Percentiles rank a stretch among this genome's conserved stretches.
Conservation (phyloP, 2,888 invertebrate genomes). For the Drosophila cracens region DNA sequence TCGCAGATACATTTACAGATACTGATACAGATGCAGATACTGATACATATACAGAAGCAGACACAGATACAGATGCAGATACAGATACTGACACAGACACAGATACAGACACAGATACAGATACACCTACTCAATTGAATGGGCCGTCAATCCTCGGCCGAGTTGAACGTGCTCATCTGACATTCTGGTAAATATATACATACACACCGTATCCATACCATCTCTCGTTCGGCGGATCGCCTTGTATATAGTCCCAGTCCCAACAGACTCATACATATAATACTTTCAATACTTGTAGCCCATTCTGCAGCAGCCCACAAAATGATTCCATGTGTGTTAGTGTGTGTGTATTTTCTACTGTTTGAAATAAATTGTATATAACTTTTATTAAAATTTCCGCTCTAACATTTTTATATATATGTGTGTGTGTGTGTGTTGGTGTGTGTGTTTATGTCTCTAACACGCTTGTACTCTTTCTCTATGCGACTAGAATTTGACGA, state of each 20-base stretch:
- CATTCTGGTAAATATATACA: conserved; percentile 49
- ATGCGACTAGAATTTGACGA: conserved; percentile 30
- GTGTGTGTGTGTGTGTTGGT: conserved; percentile 21
- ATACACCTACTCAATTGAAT: conserved; percentile 59
- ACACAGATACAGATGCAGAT: neutral
- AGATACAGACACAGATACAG: conserved; percentile 10
- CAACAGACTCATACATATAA: conserved; percentile 15
- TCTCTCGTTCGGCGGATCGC: conserved; percentile 29
- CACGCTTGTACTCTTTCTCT: conserved; percentile 14
- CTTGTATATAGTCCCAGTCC: conserved; percentile 38
- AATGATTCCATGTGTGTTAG: conserved; percentile 8
- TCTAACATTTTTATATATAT: conserved; percentile 51
- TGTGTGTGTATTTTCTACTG: conserved; percentile 50
- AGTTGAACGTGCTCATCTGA: conserved; percentile 76
- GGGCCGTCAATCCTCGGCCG: conserved; percentile 65
- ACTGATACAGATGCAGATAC: conserved; percentile 1
- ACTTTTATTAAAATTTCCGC: conserved; percentile 80
- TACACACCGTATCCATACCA: conserved; percentile 14
- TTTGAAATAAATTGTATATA: conserved; percentile 78
- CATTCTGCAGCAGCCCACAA: conserved; percentile 35
- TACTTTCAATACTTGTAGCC: conserved; percentile 53
- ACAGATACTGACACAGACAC: neutral
- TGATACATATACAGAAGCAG: conserved; percentile 3
- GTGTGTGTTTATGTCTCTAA: conserved; percentile 16
- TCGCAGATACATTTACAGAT: conserved; percentile 9